A percentile compares a stretch with the other conserved stretches of the same genome.
Evolutionary conservation across 2,797 vertebrate species (phyloP).

Genomic region (Hozukius guyotensis): DNA sequence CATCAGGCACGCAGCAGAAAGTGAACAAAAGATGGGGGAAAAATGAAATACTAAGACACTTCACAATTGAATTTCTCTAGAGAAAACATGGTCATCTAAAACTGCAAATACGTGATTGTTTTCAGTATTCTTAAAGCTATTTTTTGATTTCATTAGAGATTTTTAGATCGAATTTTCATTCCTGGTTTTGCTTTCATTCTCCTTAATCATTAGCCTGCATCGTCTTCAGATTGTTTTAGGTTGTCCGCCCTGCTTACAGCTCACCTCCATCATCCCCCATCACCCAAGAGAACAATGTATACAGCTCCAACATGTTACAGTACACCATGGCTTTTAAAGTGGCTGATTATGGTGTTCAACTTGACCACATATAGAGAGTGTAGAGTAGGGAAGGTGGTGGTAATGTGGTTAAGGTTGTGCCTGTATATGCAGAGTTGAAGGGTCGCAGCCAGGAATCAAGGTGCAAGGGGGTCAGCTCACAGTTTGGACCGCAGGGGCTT

Average conservation of each 20-base stretch:
- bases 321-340: not conserved
- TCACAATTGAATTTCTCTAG: not conserved
- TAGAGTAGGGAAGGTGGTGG: not conserved
- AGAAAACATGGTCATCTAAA: not conserved
- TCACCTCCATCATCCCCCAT: not conserved
- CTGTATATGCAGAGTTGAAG: not conserved
- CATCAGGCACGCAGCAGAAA: slow-evolving; percentile 18
- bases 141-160: not conserved
- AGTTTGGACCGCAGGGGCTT: slow-evolving; percentile 93
- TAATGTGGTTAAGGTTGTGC: slow-evolving; percentile 9
- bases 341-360: not conserved
- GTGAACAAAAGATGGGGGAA: not conserved
- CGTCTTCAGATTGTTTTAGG: not conserved
- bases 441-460: not conserved
- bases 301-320: not conserved
- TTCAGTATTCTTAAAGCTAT: not conserved
- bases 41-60: not conserved
- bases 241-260: not conserved
- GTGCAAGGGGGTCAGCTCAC: slow-evolving; percentile 74
- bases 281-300: not conserved
- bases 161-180: not conserved
- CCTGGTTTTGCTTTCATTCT: not conserved
- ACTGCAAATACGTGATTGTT: not conserved
- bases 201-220: not conserved
- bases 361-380: not conserved